Percentiles rank a stretch among this genome's conserved stretches.
Evolutionary conservation across 2,797 vertebrate genomes (phyloP).

Genomic region (Hoplostethus mediterraneus): DNA sequence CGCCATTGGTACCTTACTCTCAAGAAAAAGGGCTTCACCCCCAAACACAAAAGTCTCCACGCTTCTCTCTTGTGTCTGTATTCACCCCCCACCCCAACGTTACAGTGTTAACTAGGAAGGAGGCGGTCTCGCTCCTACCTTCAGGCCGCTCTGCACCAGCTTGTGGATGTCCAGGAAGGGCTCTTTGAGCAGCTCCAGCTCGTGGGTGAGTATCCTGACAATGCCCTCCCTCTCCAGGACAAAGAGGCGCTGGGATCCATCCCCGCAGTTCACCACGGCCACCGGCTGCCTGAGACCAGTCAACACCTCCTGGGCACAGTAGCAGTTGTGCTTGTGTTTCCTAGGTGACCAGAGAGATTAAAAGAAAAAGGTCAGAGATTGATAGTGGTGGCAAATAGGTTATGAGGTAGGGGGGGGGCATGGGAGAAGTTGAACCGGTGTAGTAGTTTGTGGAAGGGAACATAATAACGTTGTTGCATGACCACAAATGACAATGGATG

Average conservation of each 20-base stretch:
- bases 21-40: conserved; percentile 15
- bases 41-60: conserved; percentile 17
- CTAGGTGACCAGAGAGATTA: conserved; percentile 80
- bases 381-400: background rate
- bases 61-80: conserved; percentile 13
- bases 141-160: conserved; percentile 96
- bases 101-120: conserved; percentile 3
- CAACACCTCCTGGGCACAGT: conserved; percentile 95
- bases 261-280: conserved; percentile 92
- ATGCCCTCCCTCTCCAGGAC: conserved; percentile 97
- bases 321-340: conserved; percentile 99
- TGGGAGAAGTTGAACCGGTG: background rate
- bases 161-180: conserved; percentile 99
- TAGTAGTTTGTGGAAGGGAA: conserved; percentile 8
- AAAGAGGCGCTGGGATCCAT: conserved; percentile 97
- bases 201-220: conserved; percentile 91
- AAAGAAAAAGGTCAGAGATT: conserved; percentile 65
- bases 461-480: background rate
- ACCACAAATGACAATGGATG: conserved; percentile 34
- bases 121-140: conserved; percentile 85
- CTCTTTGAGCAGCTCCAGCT: conserved; percentile 94
- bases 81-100: background rate
- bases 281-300: conserved; percentile 94
- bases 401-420: background rate
- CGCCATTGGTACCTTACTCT: background rate